A percentile compares a stretch with the other conserved stretches of the same genome.
Conservation (phyloP, 2,888 invertebrate genomes). For the Eristalis tenax region DNA sequence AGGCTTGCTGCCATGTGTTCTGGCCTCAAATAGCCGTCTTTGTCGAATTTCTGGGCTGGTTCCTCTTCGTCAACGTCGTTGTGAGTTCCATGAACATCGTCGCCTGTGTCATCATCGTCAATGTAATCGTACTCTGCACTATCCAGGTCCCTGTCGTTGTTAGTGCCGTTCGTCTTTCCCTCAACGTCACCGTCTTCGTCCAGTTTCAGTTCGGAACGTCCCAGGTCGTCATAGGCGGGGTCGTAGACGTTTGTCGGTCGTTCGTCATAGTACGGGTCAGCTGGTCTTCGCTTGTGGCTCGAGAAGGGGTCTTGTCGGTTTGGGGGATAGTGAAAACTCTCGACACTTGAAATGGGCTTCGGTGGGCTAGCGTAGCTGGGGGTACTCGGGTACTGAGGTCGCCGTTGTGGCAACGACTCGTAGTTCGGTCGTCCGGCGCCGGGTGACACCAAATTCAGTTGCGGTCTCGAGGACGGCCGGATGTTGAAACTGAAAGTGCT, state of each 20-base stretch:
- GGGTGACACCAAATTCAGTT: constrained; percentile 69
- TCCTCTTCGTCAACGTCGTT: constrained; percentile 72
- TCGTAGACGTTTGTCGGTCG: constrained; percentile 57
- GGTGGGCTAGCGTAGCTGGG: constrained; percentile 67
- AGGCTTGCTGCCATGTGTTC: constrained; percentile 76
- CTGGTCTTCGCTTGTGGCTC: constrained; percentile 58
- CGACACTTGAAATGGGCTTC: constrained; percentile 66
- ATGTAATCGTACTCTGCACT: constrained; percentile 74
- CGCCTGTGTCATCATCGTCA: constrained; percentile 72
- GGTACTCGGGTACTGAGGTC: constrained; percentile 72
- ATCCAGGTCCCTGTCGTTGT: constrained; percentile 64
- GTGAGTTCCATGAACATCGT: constrained; percentile 71
- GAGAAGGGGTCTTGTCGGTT: constrained; percentile 73
- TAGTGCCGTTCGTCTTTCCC: constrained; percentile 18
- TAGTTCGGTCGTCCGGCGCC: constrained; percentile 72
- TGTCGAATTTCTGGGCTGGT: constrained; percentile 74
- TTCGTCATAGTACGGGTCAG: constrained; percentile 28
- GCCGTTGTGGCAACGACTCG: constrained; percentile 71
- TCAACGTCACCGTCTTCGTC: constrained; percentile 16
- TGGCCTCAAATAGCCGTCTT: constrained; percentile 78
- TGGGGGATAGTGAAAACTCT: constrained; percentile 73
- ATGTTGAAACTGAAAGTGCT: constrained; percentile 80
- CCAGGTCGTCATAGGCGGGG: constrained; percentile 62
- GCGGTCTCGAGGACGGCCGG: constrained; percentile 75
- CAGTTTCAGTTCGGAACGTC: constrained; percentile 50